Base-by-base conservation (phyloP, 2,113 vertebrate genomes). In the Atlantisia rogersi region DNA sequence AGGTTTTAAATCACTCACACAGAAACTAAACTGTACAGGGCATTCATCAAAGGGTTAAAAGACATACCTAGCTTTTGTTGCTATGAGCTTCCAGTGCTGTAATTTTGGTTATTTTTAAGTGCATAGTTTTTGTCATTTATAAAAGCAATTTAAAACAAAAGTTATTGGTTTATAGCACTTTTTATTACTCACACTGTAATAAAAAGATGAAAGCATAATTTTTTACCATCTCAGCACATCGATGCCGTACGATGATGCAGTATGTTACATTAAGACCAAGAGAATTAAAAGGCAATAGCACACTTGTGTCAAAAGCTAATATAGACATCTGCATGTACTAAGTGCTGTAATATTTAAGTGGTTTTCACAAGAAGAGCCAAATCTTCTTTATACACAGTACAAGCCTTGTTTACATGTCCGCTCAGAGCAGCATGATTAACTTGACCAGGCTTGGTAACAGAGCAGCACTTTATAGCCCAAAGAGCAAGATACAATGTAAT, bases 171-270 rank as follows among this genome's bases (percentile, higher is more conserved):
- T 46, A 39, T 24, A 80, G 42, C 11, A 71, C 69, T 71, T 56
- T 35, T 35, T 81, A 62, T 65, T 67, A 90, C 15, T 56, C 12
- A 39, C 19, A n/a, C 46, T 74, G 17, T 12, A 75, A 20, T 50
- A 67, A 78, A 94, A 68, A 56, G 12, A 74, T 7, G 63, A 76
- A 67, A 82, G 10, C 19, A 32, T 10, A 0, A 11, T n/a, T 92
- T 92, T 89, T 81, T 48, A 62, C 26, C 16, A 2, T 64, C 32
- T 52, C 11, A 52, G 26, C 16, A n/a, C 39, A 67, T 10, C 1
- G 3, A 67, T 26, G 9, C 32, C 16, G 78, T 73, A 31, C 0
- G 0, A 64, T 31, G 25, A 55, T 67, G 37, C 17, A 29, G 32
- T 42, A 67, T 15, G 14, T 25, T n/a, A 25, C 11, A 37, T 56